A percentile compares a stretch with the other conserved stretches of the same genome.
These are phyloP conservation scores for Pristiophorus japonicus DNA, from an alignment of 2,113 vertebrate species.

Conservation along the genomic window DNA sequence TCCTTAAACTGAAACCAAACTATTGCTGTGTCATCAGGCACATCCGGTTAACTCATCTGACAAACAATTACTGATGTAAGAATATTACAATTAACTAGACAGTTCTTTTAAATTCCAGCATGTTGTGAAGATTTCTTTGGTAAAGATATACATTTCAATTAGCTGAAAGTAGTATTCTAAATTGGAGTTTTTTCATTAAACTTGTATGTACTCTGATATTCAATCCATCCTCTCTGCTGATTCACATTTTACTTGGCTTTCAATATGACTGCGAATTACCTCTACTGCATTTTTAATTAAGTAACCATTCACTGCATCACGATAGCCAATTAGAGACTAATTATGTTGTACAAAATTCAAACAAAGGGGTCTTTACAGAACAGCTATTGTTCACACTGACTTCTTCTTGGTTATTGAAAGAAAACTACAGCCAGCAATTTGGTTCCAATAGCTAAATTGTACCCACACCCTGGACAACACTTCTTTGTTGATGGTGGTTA, in stretches of 20 bases:
- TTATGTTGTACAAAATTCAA: constrained; percentile 23
- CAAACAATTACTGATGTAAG: neutral
- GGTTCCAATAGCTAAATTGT: neutral
- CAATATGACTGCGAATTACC: constrained; percentile 14
- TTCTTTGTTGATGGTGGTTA: neutral
- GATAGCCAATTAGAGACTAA: constrained; percentile 19
- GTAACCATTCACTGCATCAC: neutral
- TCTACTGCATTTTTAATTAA: constrained; percentile 27
- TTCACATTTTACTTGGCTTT: neutral
- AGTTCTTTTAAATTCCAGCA: neutral
- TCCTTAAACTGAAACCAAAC: neutral
- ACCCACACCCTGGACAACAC: neutral
- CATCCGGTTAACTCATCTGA: neutral
- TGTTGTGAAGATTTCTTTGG: neutral
- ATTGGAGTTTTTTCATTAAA: constrained; percentile 1
- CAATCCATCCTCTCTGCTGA: constrained; percentile 11
- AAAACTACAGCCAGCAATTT: neutral
- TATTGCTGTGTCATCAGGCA: neutral
- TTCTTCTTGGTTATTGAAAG: neutral
- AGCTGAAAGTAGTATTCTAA: neutral
- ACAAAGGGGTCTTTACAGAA: constrained; percentile 22
- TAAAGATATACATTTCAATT: constrained; percentile 2
- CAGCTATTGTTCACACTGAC: neutral
- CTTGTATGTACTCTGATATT: neutral
- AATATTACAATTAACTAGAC: neutral